A percentile compares a stretch with the other conserved stretches of the same genome.
Conservation (phyloP, 2,888 invertebrate genomes). For the Standfussiana lucernea region DNA sequence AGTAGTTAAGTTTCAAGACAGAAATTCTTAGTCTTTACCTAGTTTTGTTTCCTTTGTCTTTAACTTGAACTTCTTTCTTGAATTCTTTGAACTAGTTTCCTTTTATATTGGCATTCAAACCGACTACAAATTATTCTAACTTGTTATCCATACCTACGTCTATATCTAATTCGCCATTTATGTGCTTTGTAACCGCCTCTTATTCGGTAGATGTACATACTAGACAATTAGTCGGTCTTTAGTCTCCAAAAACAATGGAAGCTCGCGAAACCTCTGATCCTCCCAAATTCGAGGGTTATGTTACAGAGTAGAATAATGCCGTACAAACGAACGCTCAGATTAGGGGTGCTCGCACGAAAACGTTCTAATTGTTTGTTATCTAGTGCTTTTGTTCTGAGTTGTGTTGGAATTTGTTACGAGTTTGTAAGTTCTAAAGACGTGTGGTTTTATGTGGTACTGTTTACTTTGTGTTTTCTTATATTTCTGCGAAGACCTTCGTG, state of each 20-base stretch:
- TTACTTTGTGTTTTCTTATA: slow-evolving; percentile 2
- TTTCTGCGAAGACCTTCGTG: not conserved
- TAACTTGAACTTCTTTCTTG: slow-evolving; percentile 22
- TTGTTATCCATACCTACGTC: slow-evolving; percentile 1
- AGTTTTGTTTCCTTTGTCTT: slow-evolving; percentile 39
- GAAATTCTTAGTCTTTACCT: slow-evolving; percentile 5
- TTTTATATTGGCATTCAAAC: slow-evolving; percentile 21
- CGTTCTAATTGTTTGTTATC: slow-evolving; percentile 82
- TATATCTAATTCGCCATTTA: slow-evolving; percentile 24
- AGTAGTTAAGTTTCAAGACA: slow-evolving; percentile 12
- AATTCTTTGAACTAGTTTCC: slow-evolving; percentile 34
- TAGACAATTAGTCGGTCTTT: slow-evolving; percentile 68
- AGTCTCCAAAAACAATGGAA: slow-evolving; percentile 70
- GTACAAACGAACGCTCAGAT: slow-evolving; percentile 72
- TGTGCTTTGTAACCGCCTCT: slow-evolving; percentile 35
- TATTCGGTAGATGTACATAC: slow-evolving; percentile 61
- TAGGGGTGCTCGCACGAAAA: slow-evolving; percentile 75
- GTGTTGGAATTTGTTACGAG: slow-evolving; percentile 52
- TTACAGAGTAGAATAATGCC: slow-evolving; percentile 71
- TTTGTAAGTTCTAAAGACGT: slow-evolving; percentile 41
- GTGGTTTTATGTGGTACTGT: not conserved
- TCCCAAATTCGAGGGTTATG: slow-evolving; percentile 72
- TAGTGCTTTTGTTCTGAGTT: slow-evolving; percentile 75
- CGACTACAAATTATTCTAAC: slow-evolving; percentile 25
- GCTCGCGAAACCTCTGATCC: slow-evolving; percentile 66